Evolutionary conservation across 1,140 invertebrate species (phyloP), one percentile per base, ranked within the genome.

Genomic region (Zophobas atratus): DNA sequence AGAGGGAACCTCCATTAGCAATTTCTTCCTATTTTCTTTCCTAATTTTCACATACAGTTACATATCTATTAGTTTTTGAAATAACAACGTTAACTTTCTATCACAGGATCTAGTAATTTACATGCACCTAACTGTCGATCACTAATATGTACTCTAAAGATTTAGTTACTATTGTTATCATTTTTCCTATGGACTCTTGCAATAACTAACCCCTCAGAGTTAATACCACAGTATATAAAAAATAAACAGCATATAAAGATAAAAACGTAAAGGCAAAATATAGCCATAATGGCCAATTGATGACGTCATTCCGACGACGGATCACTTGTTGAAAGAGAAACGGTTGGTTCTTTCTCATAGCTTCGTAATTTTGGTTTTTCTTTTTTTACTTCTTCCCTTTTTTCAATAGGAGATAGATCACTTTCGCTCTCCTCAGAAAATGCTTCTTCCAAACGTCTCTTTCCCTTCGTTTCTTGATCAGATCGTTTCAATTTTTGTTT

Each of bases 201-300:
- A 53, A 89, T 86, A 77, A 88, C 77, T 34, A 89, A 79, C 33
- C 88, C 88, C 34, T 86, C 84, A 34, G 83, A 82, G 79, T 88
- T 89, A 57, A 91, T 89, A 5, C 88, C 88, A 55, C 89, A 89
- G 76, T 91, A 88, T 79, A 91, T 90, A 71, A 90, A 86, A 41
- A 90, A 84, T 74, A 91, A 83, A 75, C 87, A 90, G 77, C 89
- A 83, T 33, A 89, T 82, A 76, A 91, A 87, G 75, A 91, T 91
- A 70, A 88, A 87, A 34, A 88, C 82, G 78, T 90, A 91, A n/a
- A 91, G 84, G 70, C 89, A 88, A 48, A 90, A 88, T 8, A 91
- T 86, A 32, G 88, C 88, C 81, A 89, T 85, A 35, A 91, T 89
- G 81, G 88, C 90, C 49, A 89, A 84, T 83, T 87, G 88, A 84